phyloP scores from a whole-genome alignment of 2,113 vertebrate species.

The Entosphenus tridentatus region DNA sequence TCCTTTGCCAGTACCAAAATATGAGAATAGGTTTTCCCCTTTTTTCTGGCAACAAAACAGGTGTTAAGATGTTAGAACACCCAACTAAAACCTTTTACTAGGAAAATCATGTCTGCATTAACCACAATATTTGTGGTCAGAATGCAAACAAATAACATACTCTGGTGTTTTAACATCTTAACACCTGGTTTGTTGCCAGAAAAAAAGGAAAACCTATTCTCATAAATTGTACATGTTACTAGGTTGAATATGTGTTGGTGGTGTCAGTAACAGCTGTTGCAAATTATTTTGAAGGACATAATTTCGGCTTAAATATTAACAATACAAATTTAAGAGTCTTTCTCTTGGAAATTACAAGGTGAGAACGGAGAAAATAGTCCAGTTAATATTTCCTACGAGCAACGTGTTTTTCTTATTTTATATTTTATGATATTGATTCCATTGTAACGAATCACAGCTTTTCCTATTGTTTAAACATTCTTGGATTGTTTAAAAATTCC shows the following conservation, averaged over 20 bases:
- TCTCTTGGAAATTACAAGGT: background rate
- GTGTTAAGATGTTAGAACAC: background rate
- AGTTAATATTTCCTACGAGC: background rate
- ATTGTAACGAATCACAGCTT: background rate
- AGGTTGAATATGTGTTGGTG: background rate
- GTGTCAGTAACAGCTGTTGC: too few relatives aligned
- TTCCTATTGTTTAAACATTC: constrained; percentile 7
- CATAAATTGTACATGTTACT: background rate
- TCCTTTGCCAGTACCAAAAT: background rate
- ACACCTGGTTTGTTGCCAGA: background rate
- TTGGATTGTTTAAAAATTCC: constrained; percentile 11
- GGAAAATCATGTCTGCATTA: too few relatives aligned
- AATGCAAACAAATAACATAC: too few relatives aligned
- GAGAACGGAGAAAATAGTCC: background rate
- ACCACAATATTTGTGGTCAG: too few relatives aligned
- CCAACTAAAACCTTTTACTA: too few relatives aligned
- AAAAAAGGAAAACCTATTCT: background rate
- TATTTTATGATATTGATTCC: background rate
- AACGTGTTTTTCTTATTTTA: background rate
- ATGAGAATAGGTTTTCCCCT: background rate
- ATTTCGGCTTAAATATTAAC: background rate
- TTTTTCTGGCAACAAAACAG: background rate
- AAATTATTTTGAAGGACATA: background rate
- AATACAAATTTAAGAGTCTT: background rate
- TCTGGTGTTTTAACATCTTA: background rate